Evolutionary conservation across 2,797 vertebrate species (phyloP).

Genomic region (Dallia pectoralis): DNA sequence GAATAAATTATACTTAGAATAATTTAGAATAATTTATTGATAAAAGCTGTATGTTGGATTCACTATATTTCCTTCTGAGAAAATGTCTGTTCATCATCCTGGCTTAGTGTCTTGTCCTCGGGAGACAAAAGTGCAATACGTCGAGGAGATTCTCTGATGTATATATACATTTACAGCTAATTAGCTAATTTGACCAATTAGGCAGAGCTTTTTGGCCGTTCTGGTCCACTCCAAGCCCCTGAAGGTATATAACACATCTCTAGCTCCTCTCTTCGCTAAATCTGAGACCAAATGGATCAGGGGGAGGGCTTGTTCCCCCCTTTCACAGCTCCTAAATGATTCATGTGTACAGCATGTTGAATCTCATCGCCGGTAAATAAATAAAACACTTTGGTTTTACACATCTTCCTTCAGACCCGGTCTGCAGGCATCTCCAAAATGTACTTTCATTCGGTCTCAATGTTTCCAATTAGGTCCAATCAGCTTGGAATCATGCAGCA

Average conservation of each 20-base stretch:
- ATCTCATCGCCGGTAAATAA: slow-evolving; percentile 48
- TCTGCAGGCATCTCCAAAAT: slow-evolving; percentile 36
- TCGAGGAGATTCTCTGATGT: slow-evolving; percentile 17
- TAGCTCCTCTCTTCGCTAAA: slow-evolving; percentile 18
- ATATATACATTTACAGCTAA: slow-evolving; percentile 19
- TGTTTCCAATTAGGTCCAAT: slow-evolving; percentile 37
- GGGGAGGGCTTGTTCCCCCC: slow-evolving; percentile 41
- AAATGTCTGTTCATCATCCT: not conserved
- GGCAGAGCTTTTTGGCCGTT: slow-evolving; percentile 8
- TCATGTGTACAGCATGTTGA: slow-evolving; percentile 55
- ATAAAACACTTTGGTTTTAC: slow-evolving; percentile 54
- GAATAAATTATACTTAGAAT: not conserved
- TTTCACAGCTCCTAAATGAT: slow-evolving; percentile 59
- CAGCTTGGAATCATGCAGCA: slow-evolving; percentile 20
- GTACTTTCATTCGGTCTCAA: slow-evolving; percentile 35
- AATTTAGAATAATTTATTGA: not conserved
- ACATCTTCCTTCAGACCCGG: slow-evolving; percentile 26
- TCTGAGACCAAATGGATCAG: slow-evolving; percentile 29
- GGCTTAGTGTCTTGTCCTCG: not conserved
- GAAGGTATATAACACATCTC: slow-evolving; percentile 15
- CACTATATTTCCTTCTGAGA: not conserved
- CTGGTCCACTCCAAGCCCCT: not conserved
- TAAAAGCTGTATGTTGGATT: not conserved
- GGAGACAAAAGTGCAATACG: slow-evolving; percentile 17
- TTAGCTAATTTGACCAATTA: slow-evolving; percentile 31